A percentile compares a stretch with the other conserved stretches of the same genome.
These are phyloP conservation scores for Vombatus ursinus DNA, from an alignment of 2,113 vertebrate species.

Conservation along the genomic window DNA sequence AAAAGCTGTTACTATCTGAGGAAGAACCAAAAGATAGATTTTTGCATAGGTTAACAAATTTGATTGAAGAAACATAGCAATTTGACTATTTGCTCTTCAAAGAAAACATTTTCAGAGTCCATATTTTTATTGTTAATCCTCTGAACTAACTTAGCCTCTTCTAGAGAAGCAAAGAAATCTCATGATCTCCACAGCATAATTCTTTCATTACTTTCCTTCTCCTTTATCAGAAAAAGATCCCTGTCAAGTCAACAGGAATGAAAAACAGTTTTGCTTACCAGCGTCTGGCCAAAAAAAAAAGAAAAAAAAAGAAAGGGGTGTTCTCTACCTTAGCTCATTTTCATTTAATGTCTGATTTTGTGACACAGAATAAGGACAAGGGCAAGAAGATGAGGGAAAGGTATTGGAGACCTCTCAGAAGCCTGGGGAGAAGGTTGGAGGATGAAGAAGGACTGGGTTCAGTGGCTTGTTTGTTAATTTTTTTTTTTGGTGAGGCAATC, in stretches of 20 bases:
- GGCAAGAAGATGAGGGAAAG: neutral
- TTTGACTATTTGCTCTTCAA: conserved; percentile 44
- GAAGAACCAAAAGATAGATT: neutral
- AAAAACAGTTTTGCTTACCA: conserved; percentile 42
- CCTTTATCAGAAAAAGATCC: conserved; percentile 23
- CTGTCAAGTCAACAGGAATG: conserved; percentile 21
- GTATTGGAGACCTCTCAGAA: conserved; percentile 28
- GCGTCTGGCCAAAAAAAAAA: neutral
- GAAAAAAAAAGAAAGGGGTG: neutral
- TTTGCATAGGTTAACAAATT: conserved; percentile 8
- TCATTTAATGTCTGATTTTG: conserved; percentile 48
- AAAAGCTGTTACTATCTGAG: neutral
- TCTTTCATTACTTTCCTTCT: conserved; percentile 52
- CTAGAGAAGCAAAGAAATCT: conserved; percentile 5
- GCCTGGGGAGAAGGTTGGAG: neutral
- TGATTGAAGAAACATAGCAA: neutral
- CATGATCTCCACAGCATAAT: conserved; percentile 20
- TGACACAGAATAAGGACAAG: neutral
- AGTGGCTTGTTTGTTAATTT: neutral
- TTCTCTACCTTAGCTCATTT: conserved; percentile 19
- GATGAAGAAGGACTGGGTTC: neutral
- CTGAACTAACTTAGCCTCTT: conserved; percentile 43
- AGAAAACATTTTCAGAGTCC: conserved; percentile 48
- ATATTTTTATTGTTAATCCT: conserved; percentile 59
- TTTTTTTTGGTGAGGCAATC: neutral